A percentile compares a stretch with the other conserved stretches of the same genome.
Conservation (phyloP, 2,888 invertebrate genomes). For the Leptopilina myrica region DNA sequence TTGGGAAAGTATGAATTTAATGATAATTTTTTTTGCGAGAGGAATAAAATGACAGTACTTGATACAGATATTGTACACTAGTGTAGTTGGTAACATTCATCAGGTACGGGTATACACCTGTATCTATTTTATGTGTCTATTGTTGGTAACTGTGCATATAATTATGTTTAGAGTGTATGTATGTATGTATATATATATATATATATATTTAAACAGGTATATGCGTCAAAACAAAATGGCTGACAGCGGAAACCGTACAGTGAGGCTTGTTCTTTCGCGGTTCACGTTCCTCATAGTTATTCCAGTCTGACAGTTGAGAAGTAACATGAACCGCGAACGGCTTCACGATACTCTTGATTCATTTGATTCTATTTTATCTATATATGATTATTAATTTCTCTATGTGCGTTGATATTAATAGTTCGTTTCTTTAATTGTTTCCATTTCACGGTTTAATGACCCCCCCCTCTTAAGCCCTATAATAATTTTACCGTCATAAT, state of each 20-base stretch:
- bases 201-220: background rate
- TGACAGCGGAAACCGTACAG: slow-evolving; percentile 36
- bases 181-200: background rate
- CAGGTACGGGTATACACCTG: slow-evolving; percentile 6
- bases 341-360: background rate
- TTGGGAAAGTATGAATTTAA: too few relatives aligned
- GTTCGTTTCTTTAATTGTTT: background rate
- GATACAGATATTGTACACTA: too few relatives aligned
- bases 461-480: background rate
- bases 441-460: slow-evolving; percentile 16
- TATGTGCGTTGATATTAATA: background rate
- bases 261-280: slow-evolving; percentile 47
- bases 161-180: background rate
- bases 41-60: too few relatives aligned
- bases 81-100: too few relatives aligned
- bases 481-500: slow-evolving; percentile 1
- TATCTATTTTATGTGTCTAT: slow-evolving; percentile 21
- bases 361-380: background rate
- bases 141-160: slow-evolving; percentile 32
- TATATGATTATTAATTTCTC: background rate
- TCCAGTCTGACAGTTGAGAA: slow-evolving; percentile 51
- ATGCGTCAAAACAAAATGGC: slow-evolving; percentile 28
- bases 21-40: too few relatives aligned
- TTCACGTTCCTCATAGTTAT: slow-evolving; percentile 42
- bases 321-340: slow-evolving; percentile 44